Percentiles rank a stretch among this genome's conserved stretches.
These are phyloP conservation scores for Discoglossus pictus DNA, from an alignment of 2,797 vertebrate genomes.

Conservation along the genomic window DNA sequence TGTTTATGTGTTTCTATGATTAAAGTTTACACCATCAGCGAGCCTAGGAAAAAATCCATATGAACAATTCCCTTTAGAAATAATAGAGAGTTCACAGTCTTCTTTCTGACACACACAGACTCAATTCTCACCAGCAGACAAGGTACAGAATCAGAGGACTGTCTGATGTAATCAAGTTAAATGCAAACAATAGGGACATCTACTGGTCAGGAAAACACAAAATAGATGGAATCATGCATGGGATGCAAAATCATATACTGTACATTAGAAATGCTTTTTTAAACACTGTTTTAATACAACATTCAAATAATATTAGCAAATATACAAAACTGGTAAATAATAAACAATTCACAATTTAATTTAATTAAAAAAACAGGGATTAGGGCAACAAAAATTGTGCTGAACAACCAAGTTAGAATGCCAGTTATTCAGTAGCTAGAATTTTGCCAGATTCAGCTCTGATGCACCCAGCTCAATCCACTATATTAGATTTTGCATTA, in stretches of 20 bases:
- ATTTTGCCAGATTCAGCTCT: too few relatives aligned
- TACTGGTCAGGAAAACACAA: constrained; percentile 47
- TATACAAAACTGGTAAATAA: too few relatives aligned
- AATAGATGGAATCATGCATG: background rate
- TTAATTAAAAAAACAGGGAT: too few relatives aligned
- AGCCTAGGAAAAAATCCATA: constrained; percentile 13
- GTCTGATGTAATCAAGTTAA: background rate
- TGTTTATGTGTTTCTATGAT: constrained; percentile 38
- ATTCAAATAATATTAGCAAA: too few relatives aligned
- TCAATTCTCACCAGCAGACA: constrained; percentile 38
- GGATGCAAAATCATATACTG: background rate
- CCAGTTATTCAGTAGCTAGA: too few relatives aligned
- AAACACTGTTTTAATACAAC: background rate
- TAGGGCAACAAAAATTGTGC: too few relatives aligned
- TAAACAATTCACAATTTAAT: too few relatives aligned
- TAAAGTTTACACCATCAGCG: constrained; percentile 50
- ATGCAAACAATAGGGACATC: constrained; percentile 51
- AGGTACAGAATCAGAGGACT: constrained; percentile 38
- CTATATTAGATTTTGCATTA: too few relatives aligned
- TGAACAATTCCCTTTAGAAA: constrained; percentile 33
- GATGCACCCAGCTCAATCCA: too few relatives aligned
- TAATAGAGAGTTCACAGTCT: constrained; percentile 26
- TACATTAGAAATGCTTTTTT: background rate
- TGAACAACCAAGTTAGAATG: too few relatives aligned
- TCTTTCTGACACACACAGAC: constrained; percentile 41